Base-by-base conservation (phyloP, 1,140 invertebrate genomes). In the Vollenhovia emeryi region DNA sequence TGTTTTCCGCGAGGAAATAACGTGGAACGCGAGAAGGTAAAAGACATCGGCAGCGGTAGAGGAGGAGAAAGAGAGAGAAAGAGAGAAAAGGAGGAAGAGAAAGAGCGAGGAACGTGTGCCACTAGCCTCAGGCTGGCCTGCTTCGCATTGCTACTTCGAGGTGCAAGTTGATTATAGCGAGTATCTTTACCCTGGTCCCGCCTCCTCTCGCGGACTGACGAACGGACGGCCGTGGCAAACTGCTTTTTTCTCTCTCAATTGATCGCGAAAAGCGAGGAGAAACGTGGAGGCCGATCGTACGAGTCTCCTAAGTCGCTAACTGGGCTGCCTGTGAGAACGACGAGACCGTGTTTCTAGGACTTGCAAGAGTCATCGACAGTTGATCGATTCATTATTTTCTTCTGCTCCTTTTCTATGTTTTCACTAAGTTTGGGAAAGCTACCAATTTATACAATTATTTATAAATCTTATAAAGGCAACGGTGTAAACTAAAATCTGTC, bases 101-200 rank as follows among this genome's bases (percentile, higher is more conserved):
- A 13, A 52, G 45, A 64, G 45, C 36, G 18, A 69, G 55, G 66
- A 90, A 68, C 85, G 89, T 91, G 92, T 91, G 88, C 91, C 78
- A 93, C 86, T 92, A 91, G 91, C 88, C 90, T 82, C 90, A 78
- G 90, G 86, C 76, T 92, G 92, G 87, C 90, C 92, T 93, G 93
- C 88, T 93, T 90, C 92, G 88, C 78, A 90, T 90, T 90, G 88
- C 90, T 85, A 90, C 91, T 93, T 91, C 82, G 86, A 87, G 88
- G 84, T 90, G 80, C 84, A 88, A 91, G 85, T 86, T 87, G 91
- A 91, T 91, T 88, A 86, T 78, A 84, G 84, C 86, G 75, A 89
- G 85, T 89, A 89, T 85, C 84, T 84, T 84, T 84, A 73, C 50
- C 87, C 88, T 91, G 78, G 27, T 79, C 57, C 75, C 84, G 48